Percentiles rank a stretch among this genome's conserved stretches.
Conservation (phyloP, 2,113 vertebrate genomes). For the Todiramphus chloris region DNA sequence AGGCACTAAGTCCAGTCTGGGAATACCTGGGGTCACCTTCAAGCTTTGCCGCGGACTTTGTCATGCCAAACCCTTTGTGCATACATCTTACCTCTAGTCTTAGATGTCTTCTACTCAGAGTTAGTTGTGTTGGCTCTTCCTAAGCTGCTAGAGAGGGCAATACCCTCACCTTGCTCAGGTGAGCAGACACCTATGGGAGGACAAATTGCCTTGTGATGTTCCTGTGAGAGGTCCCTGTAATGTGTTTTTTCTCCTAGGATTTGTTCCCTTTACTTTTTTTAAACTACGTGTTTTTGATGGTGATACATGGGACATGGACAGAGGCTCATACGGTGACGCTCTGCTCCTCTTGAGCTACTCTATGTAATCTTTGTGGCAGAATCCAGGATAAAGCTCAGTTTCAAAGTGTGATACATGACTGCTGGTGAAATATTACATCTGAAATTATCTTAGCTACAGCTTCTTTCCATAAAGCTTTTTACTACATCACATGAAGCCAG, state of each 20-base stretch:
- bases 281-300: background rate
- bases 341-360: background rate
- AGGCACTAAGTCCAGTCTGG: background rate
- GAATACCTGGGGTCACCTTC: background rate
- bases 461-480: background rate
- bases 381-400: background rate
- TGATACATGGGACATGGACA: background rate
- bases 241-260: background rate
- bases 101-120: background rate
- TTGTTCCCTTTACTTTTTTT: background rate
- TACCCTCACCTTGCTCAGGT: background rate
- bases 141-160: rapidly evolving
- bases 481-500: background rate
- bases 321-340: background rate
- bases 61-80: rapidly evolving
- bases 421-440: background rate
- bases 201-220: background rate
- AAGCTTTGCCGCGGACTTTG: background rate
- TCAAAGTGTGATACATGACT: background rate
- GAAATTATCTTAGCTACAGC: background rate
- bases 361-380: background rate
- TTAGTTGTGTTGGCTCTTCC: background rate
- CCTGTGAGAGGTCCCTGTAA: background rate
- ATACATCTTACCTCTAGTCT: background rate
- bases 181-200: background rate